Evolutionary conservation across 1,140 invertebrate genomes (phyloP).

Genomic region (Drosophila melanogaster): DNA sequence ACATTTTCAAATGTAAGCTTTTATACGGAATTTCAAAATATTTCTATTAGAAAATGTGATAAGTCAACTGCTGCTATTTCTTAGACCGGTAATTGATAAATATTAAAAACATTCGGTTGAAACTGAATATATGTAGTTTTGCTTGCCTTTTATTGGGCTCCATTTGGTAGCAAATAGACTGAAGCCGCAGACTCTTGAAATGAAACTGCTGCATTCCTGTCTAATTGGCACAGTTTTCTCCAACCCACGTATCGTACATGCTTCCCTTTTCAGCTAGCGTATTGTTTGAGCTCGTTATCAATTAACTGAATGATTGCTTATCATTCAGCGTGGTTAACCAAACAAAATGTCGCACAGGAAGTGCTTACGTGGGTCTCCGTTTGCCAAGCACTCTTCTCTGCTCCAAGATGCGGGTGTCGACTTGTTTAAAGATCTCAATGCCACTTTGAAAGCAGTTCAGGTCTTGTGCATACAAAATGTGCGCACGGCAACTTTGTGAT

Average conservation of each 20-base stretch:
- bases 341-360: constrained; percentile 51
- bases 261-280: not conserved
- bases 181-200: not conserved
- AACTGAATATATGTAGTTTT: no score
- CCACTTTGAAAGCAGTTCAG: constrained; percentile 4
- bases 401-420: not conserved
- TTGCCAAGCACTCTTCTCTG: constrained; percentile 10
- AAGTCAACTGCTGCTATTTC: no score
- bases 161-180: constrained; percentile 8
- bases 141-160: constrained; percentile 19
- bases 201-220: constrained; percentile 8
- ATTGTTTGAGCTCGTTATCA: constrained; percentile 34
- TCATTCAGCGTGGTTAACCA: constrained; percentile 17
- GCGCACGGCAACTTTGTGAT: constrained; percentile 9
- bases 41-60: no score
- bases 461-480: not conserved
- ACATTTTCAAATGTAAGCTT: no score
- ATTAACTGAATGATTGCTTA: constrained; percentile 30
- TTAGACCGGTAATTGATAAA: no score
- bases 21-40: no score
- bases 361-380: constrained; percentile 18
- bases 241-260: not conserved
- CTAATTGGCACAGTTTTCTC: not conserved
- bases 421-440: constrained; percentile 2
- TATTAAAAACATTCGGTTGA: no score